These are phyloP conservation scores for Spisula subtruncata DNA, from an alignment of 2,888 invertebrate species.

Conservation along the genomic window DNA sequence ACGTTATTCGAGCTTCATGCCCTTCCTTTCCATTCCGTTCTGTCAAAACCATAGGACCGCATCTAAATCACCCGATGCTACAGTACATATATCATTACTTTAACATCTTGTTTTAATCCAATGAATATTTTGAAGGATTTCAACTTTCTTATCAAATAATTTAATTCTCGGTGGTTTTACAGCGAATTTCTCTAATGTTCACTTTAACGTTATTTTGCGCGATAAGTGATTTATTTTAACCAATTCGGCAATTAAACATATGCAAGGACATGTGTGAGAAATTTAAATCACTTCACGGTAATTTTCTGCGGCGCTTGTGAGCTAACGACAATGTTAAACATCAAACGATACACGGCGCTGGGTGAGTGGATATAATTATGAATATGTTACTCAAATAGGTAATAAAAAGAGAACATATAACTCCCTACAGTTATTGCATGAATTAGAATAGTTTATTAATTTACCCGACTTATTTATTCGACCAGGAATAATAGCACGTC, in stretches of 20 bases:
- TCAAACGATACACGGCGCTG: slow-evolving; percentile 48
- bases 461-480: slow-evolving; percentile 27
- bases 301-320: slow-evolving; percentile 32
- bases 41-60: background rate
- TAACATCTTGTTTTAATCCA: background rate
- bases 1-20: no score
- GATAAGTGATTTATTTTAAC: background rate
- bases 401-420: slow-evolving; percentile 39
- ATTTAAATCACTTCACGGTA: slow-evolving; percentile 46
- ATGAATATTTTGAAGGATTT: background rate
- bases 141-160: background rate
- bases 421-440: background rate
- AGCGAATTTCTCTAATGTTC: background rate
- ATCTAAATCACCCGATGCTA: background rate
- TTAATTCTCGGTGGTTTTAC: background rate
- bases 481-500: background rate
- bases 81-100: background rate
- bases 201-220: background rate
- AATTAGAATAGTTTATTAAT: slow-evolving; percentile 27
- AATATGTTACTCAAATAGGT: slow-evolving; percentile 32
- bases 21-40: background rate
- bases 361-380: slow-evolving; percentile 37
- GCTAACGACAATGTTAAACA: slow-evolving; percentile 30
- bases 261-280: slow-evolving; percentile 44
- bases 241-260: slow-evolving; percentile 31